Evolutionary conservation across 2,888 invertebrate species (phyloP).

Genomic region (Nephrocerus scutellatus): DNA sequence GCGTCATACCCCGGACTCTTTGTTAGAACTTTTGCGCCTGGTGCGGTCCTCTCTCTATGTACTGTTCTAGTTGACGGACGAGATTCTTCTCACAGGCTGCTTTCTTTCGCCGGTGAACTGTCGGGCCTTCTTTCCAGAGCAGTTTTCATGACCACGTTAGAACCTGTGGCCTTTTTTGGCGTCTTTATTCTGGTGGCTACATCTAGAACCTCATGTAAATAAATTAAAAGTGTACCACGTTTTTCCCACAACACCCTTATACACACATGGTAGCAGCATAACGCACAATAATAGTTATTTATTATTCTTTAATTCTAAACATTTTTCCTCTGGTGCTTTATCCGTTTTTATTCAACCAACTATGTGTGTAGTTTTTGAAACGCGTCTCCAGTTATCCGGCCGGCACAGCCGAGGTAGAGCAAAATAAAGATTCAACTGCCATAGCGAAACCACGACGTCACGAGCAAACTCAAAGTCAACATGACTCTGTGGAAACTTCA

Average conservation of each 20-base stretch:
- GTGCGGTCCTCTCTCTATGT: no score
- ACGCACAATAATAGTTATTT: not conserved
- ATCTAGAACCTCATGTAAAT: no score
- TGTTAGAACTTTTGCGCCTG: no score
- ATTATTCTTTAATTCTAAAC: not conserved
- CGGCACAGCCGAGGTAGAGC: constrained; percentile 45
- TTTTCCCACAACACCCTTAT: not conserved
- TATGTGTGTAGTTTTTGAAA: constrained; percentile 54
- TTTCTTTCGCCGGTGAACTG: no score
- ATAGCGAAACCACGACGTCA: constrained; percentile 48
- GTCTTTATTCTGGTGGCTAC: no score
- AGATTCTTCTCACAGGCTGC: no score
- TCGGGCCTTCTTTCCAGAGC: no score
- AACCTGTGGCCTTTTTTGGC: no score
- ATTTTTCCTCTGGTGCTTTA: not conserved
- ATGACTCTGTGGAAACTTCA: constrained; percentile 51
- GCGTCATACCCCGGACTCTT: no score
- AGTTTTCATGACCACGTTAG: no score
- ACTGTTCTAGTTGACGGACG: no score
- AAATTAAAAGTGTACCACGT: constrained; percentile 7
- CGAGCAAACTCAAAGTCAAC: constrained; percentile 58
- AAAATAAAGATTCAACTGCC: constrained; percentile 46
- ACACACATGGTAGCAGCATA: not conserved
- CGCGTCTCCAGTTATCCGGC: constrained; percentile 66
- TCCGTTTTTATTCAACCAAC: no score